Conservation (phyloP, 2,888 invertebrate genomes). For the Apotomis betuletana region DNA sequence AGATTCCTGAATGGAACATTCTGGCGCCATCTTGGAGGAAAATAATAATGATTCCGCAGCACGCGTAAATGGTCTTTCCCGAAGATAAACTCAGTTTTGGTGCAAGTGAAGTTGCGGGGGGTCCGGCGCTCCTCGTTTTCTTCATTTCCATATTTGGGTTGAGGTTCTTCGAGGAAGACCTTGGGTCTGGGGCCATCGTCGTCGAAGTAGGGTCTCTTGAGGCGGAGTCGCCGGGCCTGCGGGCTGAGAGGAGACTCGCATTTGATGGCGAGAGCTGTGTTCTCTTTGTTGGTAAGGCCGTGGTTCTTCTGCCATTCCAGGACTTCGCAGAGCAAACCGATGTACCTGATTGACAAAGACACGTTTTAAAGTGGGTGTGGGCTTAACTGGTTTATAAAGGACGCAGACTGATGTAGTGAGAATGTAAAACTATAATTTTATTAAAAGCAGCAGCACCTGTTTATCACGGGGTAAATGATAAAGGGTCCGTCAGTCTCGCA, state of each 20-base stretch:
- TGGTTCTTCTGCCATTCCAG: conserved; percentile 93
- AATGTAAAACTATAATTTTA: no score
- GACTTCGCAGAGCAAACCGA: conserved; percentile 92
- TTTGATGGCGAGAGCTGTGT: conserved; percentile 79
- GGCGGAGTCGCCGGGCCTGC: conserved; percentile 62
- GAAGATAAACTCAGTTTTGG: conserved; percentile 64
- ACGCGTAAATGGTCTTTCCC: conserved; percentile 71
- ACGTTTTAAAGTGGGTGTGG: no score
- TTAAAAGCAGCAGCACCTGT: no score
- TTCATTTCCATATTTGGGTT: conserved; percentile 67
- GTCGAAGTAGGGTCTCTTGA: conserved; percentile 70
- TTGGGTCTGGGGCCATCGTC: conserved; percentile 60
- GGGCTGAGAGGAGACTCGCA: conserved; percentile 78
- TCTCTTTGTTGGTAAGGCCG: conserved; percentile 76
- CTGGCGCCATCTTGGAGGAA: conserved; percentile 71
- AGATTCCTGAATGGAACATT: conserved; percentile 77
- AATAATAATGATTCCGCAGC: conserved; percentile 70
- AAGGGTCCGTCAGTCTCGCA: no score
- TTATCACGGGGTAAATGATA: no score
- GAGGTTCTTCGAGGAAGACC: conserved; percentile 59
- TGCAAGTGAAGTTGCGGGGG: conserved; percentile 52
- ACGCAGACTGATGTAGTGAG: no score
- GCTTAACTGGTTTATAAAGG: no score
- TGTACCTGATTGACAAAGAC: conserved; percentile 85
- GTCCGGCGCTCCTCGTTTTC: conserved; percentile 70